These are phyloP conservation scores for Idaea dimidiata DNA, from an alignment of 2,888 invertebrate species.

Conservation along the genomic window DNA sequence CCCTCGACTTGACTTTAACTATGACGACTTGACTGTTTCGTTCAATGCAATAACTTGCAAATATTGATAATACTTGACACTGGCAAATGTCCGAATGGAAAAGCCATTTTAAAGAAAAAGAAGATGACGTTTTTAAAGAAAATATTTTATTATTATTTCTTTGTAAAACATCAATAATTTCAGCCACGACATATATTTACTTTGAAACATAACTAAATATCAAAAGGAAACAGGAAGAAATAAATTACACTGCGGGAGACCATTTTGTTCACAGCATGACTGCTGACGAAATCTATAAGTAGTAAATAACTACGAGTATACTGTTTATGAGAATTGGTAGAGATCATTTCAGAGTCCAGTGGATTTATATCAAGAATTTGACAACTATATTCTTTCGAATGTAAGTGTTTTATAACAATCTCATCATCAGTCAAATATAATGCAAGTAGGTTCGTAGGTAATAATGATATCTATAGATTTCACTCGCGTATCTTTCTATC, in stretches of 20 bases:
- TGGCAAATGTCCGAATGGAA: too few species aligned
- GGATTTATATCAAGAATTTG: background rate
- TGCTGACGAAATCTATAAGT: background rate
- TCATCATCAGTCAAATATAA: too few species aligned
- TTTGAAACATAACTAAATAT: background rate
- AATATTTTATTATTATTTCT: background rate
- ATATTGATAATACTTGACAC: too few species aligned
- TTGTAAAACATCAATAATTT: background rate
- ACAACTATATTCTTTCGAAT: too few species aligned
- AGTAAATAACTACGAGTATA: background rate
- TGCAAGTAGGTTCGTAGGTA: too few species aligned
- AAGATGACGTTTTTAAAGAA: background rate
- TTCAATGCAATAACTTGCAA: too few species aligned
- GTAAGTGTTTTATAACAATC: too few species aligned
- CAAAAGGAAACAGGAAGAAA: background rate
- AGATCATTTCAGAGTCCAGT: background rate
- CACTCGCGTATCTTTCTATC: too few species aligned
- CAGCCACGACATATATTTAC: background rate
- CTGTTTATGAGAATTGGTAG: background rate
- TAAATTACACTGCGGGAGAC: background rate
- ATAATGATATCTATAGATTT: too few species aligned
- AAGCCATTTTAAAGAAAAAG: too few species aligned
- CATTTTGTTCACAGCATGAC: background rate
- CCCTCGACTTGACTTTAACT: too few species aligned
- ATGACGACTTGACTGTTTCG: too few species aligned